Evolutionary conservation across 2,888 invertebrate genomes (phyloP).

Genomic region (Rhamphomyia laevipes): DNA sequence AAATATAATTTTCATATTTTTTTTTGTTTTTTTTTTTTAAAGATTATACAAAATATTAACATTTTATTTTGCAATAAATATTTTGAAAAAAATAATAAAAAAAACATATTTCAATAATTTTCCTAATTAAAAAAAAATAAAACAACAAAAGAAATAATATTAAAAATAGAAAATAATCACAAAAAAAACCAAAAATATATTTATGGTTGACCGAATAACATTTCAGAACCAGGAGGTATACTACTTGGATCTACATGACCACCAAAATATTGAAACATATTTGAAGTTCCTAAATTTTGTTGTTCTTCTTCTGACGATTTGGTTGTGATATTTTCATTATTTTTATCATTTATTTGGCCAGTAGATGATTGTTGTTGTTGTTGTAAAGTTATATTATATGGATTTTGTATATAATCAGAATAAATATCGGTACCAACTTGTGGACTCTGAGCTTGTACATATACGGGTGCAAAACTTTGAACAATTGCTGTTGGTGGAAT

Average conservation of each 20-base stretch:
- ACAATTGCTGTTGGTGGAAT: conserved; percentile 30
- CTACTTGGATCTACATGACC: conserved; percentile 40
- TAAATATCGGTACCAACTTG: conserved; percentile 29
- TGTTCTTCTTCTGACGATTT: conserved; percentile 4
- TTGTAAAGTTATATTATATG: conserved; percentile 36
- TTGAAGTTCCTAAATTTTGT: conserved; percentile 8
- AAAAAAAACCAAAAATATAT: background rate
- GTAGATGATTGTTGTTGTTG: conserved; percentile 21
- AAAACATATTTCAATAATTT: too few relatives aligned
- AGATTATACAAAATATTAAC: too few relatives aligned
- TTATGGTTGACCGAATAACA: conserved; percentile 42
- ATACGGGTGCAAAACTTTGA: conserved; percentile 33
- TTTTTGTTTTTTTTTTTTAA: too few relatives aligned
- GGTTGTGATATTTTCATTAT: conserved; percentile 9
- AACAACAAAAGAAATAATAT: too few relatives aligned
- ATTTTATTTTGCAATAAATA: too few relatives aligned
- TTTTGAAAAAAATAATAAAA: too few relatives aligned
- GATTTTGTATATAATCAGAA: conserved; percentile 35
- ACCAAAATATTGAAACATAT: conserved; percentile 52
- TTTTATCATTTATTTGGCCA: conserved; percentile 8
- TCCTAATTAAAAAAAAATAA: too few relatives aligned
- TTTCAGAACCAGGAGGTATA: conserved; percentile 50
- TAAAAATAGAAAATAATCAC: too few relatives aligned
- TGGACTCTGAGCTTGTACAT: conserved; percentile 17
- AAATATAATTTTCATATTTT: too few relatives aligned